Evolutionary conservation across 2,797 vertebrate species (phyloP).

Genomic region (Clamator glandarius): DNA sequence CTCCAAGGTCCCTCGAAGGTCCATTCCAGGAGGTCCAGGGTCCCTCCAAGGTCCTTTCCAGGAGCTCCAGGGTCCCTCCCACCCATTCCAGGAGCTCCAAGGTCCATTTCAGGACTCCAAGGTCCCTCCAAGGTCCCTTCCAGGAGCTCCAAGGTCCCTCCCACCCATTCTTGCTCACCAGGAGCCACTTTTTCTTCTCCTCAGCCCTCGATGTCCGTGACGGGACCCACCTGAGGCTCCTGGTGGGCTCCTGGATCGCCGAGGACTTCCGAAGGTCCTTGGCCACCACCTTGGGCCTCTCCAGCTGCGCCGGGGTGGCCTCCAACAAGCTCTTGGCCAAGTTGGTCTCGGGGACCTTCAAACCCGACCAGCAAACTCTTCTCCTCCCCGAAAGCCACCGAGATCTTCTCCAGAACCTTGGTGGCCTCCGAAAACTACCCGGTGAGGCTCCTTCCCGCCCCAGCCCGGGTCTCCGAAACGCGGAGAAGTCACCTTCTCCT

Average conservation of each 20-base stretch:
- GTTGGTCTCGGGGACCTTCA: slow-evolving; percentile 88
- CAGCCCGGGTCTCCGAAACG: too few relatives aligned
- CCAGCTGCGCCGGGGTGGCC: slow-evolving; percentile 88
- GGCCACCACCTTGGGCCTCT: slow-evolving; percentile 81
- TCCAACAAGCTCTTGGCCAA: slow-evolving; percentile 89
- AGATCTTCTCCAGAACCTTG: slow-evolving; percentile 80
- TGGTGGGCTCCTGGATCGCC: slow-evolving; percentile 87
- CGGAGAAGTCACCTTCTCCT: too few relatives aligned
- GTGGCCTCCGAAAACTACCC: slow-evolving; percentile 82
- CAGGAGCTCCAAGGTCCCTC: too few relatives aligned
- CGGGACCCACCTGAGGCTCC: slow-evolving; percentile 73
- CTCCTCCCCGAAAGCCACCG: slow-evolving; percentile 83
- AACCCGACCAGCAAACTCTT: slow-evolving; percentile 92
- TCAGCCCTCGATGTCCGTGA: slow-evolving; percentile 75
- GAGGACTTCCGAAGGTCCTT: slow-evolving; percentile 84
- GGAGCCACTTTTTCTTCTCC: not conserved
- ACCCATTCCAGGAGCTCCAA: too few relatives aligned
- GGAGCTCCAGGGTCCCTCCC: too few relatives aligned
- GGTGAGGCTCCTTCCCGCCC: slow-evolving; percentile 82
- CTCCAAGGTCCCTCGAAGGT: too few relatives aligned
- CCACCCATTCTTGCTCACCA: too few relatives aligned
- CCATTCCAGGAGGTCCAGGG: too few relatives aligned
- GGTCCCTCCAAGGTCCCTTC: too few relatives aligned
- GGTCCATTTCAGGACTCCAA: too few relatives aligned
- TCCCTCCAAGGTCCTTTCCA: too few relatives aligned